A percentile compares a stretch with the other conserved stretches of the same genome.
Evolutionary conservation across 2,113 vertebrate species (phyloP).

Genomic region (Trematomus loennbergii): DNA sequence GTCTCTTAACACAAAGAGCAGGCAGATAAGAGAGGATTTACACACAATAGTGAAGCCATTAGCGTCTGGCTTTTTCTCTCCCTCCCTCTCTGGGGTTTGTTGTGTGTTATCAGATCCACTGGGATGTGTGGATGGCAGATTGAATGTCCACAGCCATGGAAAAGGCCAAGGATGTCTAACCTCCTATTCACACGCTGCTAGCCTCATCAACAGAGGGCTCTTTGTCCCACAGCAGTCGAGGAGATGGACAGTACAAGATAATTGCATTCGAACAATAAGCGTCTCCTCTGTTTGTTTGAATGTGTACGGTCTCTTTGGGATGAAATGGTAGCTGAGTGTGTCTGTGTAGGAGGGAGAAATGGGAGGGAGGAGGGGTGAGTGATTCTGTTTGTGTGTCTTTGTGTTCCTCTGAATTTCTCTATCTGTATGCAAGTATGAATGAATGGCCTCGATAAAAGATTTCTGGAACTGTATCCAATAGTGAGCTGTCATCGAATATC

Average conservation of each 20-base stretch:
- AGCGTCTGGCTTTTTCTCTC: conserved; percentile 69
- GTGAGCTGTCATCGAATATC: conserved; percentile 62
- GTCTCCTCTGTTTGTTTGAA: conserved; percentile 76
- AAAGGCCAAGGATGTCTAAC: conserved; percentile 82
- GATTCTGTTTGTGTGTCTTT: conserved; percentile 62
- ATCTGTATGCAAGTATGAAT: conserved; percentile 62
- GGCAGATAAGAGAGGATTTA: conserved; percentile 81
- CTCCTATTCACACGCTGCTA: conserved; percentile 78
- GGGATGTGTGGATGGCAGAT: conserved; percentile 82
- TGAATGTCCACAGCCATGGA: conserved; percentile 79
- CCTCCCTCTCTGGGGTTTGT: conserved; percentile 73
- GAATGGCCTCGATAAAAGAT: conserved; percentile 69
- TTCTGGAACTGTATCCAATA: conserved; percentile 57
- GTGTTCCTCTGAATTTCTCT: conserved; percentile 59
- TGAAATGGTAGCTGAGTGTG: conserved; percentile 75
- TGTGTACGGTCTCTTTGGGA: conserved; percentile 77
- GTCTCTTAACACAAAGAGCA: conserved; percentile 77
- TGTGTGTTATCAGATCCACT: conserved; percentile 80
- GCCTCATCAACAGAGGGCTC: conserved; percentile 79
- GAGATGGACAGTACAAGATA: conserved; percentile 82
- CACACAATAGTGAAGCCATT: conserved; percentile 83
- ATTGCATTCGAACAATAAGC: conserved; percentile 77
- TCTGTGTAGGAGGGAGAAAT: conserved; percentile 43
- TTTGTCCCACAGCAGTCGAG: conserved; percentile 77
- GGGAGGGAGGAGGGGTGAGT: conserved; percentile 14